phyloP scores from a whole-genome alignment of 2,113 vertebrate species.

The Alaudala cheleensis region DNA sequence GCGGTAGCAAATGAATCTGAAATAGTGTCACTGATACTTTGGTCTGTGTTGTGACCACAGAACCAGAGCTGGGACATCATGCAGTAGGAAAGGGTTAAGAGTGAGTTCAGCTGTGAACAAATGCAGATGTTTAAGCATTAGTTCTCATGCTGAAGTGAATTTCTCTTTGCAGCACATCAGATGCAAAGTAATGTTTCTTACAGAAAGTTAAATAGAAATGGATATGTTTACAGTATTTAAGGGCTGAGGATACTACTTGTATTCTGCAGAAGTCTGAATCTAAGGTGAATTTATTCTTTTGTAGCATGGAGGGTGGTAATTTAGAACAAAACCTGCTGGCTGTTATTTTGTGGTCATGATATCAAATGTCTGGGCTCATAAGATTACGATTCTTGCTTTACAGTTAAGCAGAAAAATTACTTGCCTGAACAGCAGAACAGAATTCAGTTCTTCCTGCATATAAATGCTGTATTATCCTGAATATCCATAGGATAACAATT shows the following conservation, averaged over 20 bases:
- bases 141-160: neutral
- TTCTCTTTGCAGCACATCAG: neutral
- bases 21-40: neutral
- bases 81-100: neutral
- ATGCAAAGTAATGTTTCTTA: neutral
- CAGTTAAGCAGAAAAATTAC: neutral
- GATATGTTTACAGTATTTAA: neutral
- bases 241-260: neutral
- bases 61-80: neutral
- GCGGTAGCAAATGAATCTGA: neutral
- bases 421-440: neutral
- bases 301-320: neutral
- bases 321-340: neutral
- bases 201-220: neutral
- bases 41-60: neutral
- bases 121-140: neutral
- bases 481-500: neutral
- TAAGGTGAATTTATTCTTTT: neutral
- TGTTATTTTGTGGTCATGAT: neutral
- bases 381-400: neutral
- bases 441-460: neutral
- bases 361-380: neutral
- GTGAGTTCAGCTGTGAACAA: neutral
- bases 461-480: neutral
- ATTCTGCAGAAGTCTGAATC: neutral